Base-by-base conservation (phyloP, 2,797 vertebrate genomes). In the Clamator glandarius region DNA sequence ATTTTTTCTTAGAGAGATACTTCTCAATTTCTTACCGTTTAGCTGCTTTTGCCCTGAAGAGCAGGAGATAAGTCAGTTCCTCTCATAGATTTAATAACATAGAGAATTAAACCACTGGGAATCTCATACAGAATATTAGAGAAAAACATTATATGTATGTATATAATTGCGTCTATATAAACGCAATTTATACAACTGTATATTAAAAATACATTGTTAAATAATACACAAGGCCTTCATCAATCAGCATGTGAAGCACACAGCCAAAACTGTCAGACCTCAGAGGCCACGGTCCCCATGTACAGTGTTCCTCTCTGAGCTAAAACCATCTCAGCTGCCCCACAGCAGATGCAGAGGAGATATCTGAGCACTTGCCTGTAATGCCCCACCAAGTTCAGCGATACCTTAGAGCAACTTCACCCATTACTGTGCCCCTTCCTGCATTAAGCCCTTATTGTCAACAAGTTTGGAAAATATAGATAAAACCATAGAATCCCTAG, bases 241-340 rank as follows among this genome's bases (percentile, higher is more conserved):
- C 12, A 8, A 21, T 15, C 51, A 61, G 20, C 28, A 6, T 2
- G 24, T 15, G 25, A 55, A 69, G 26, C 18, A 8, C 4, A 2
- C 5, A 31, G 58, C 26, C 29, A 61, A 33, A 54, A 55, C 25
- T 24, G 24, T 10, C 2, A 0, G 11, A 35, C 14, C 28, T n/a
- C 18, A 16, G 8, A 51, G 15, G 26, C 10, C 44, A 6, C 2
- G 0, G 2, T 46, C 46, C 31, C 10, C 5, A 4, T 0, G 5
- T 9, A 9, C 11, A 51, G 8, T 8, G 0, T 29, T 79, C 31
- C 21, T 18, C 9, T 15, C 18, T 1, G 1, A 36, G 42, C 48
- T 61, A 20, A 15, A 48, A 28, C 48, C 24, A 8, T 6, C 31
- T 9, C 62, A 9, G 42, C 29, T 35, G 35, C 31, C 17, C 8